A percentile compares a stretch with the other conserved stretches of the same genome.
Conservation (phyloP, 2,888 invertebrate species). For the Ernsta delagoae region DNA sequence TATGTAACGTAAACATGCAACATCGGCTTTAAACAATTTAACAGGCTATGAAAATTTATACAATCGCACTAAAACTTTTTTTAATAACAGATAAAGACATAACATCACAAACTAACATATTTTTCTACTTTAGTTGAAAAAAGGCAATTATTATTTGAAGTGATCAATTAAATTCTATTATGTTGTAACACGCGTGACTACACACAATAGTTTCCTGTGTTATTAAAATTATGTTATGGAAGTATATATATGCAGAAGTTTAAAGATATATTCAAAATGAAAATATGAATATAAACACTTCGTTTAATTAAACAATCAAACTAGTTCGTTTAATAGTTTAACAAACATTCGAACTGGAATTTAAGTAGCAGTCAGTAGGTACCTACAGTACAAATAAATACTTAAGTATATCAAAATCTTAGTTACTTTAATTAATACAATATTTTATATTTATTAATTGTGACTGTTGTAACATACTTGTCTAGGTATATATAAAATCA, state of each 20-base stretch:
- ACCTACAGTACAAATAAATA: too few relatives aligned
- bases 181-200: background rate
- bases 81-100: constrained; percentile 25
- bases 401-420: too few relatives aligned
- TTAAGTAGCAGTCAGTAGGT: too few relatives aligned
- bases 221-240: background rate
- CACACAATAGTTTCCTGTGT: background rate
- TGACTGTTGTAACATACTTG: constrained; percentile 9
- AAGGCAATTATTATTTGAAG: constrained; percentile 9
- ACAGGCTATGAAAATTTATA: constrained; percentile 1
- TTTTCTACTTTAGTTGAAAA: constrained; percentile 1
- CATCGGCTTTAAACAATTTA: background rate
- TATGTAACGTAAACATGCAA: constrained; percentile 1
- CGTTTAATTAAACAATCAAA: too few relatives aligned
- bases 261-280: too few relatives aligned
- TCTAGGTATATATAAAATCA: constrained; percentile 23
- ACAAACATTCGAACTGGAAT: too few relatives aligned
- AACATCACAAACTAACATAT: constrained; percentile 14
- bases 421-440: too few relatives aligned
- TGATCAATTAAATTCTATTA: constrained; percentile 6
- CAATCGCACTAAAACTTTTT: constrained; percentile 14
- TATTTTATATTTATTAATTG: background rate
- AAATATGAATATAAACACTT: too few relatives aligned
- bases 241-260: too few relatives aligned
- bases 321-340: too few relatives aligned